Base-by-base conservation (phyloP, 2,888 invertebrate species). In the Drosophila lacicola region DNA sequence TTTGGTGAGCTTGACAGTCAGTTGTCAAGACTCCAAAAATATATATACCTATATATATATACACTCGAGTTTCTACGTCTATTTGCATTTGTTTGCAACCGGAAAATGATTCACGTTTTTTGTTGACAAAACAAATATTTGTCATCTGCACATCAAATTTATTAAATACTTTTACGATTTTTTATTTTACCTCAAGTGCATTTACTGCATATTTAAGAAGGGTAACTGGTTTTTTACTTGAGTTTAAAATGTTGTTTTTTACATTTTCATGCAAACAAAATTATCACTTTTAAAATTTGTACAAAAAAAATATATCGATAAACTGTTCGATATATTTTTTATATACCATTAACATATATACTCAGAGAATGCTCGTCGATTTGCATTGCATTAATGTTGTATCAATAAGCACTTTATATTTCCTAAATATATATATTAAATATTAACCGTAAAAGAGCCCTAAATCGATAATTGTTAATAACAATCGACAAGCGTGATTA, bases 31-130 rank as follows among this genome's bases (percentile, higher is more conserved):
- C 37, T 29, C 39, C 11, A 4, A 11, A 21, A 5, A 19, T 34
- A n/a, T 8, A 41, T 11, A 14, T 39, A 25, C 3, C 21, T 9
- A n/a, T n/a, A 34, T 62, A 19, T 17, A 17, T 17, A 39, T 33
- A 34, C 17, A 34, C 17, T 25, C 17, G 13, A 17, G 6, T 36
- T 44, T 34, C 45, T 42, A 56, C 44, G 42, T 39, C 17, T 56
- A 57, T 66, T 66, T 53, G 36, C 34, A 63, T 17, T 49, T 25
- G 53, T n/a, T 50, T 44, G 19, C 29, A 44, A 44, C 11, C 46
- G 57, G 44, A 37, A 37, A 50, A 49, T 74, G 72, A 72, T 53
- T 68, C 61, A 62, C 29, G n/a, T 51, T 8, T 42, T 34, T 13
- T 50, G 45, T 49, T 49, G 33, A n/a, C 14, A 21, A 21, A 33